These are phyloP conservation scores for Coenonympha glycerion DNA, from an alignment of 2,888 invertebrate genomes.

Conservation along the genomic window DNA sequence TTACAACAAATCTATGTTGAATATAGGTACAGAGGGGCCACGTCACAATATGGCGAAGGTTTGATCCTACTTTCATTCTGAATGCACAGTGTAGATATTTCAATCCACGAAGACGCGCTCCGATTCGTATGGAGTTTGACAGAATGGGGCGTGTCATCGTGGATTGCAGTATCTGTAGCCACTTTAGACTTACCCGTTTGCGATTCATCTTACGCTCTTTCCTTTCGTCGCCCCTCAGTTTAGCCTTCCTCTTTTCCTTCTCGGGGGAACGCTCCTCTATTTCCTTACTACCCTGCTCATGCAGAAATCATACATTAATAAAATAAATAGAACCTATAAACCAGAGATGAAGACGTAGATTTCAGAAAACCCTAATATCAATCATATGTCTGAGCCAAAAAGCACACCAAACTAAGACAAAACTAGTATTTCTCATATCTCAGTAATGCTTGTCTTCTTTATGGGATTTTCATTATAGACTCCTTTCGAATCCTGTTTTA, in stretches of 20 bases:
- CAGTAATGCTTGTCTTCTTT: neutral
- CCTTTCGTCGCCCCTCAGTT: conserved; percentile 72
- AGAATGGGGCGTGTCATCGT: too few species aligned
- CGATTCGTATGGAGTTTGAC: too few species aligned
- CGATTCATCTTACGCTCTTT: conserved; percentile 88
- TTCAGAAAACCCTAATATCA: neutral
- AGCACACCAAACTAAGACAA: conserved; percentile 50
- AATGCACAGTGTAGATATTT: too few species aligned
- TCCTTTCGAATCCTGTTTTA: too few species aligned
- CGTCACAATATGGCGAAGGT: too few species aligned
- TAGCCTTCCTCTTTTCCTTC: conserved; percentile 85
- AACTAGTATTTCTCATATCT: neutral
- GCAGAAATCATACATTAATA: conserved; percentile 42
- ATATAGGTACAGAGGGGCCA: too few species aligned
- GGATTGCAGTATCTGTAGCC: too few species aligned
- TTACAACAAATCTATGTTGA: too few species aligned
- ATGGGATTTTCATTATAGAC: neutral
- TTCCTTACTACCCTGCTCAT: conserved; percentile 75
- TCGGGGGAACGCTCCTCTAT: conserved; percentile 78
- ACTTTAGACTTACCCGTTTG: conserved; percentile 81
- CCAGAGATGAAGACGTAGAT: neutral
- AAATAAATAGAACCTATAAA: conserved; percentile 6
- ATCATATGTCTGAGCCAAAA: conserved; percentile 42
- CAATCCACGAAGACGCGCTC: too few species aligned
- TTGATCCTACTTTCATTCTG: too few species aligned